These are phyloP conservation scores for Argyresthia albistria DNA, from an alignment of 2,888 invertebrate species.

Conservation along the genomic window DNA sequence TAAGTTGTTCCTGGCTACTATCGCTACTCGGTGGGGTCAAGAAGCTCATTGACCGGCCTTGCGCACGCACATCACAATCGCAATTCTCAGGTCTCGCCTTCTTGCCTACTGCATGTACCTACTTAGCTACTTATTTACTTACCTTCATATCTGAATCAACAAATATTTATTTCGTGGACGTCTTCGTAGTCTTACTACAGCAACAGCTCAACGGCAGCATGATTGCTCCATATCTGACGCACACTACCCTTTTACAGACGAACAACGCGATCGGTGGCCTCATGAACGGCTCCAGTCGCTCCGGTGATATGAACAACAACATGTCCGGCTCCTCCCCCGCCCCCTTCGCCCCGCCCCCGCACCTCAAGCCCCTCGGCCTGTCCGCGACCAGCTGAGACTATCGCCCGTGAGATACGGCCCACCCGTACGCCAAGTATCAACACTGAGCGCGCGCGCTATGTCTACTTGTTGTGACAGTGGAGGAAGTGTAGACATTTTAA, in stretches of 20 bases:
- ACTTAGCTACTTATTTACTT: no score
- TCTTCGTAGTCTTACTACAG: no score
- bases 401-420: slow-evolving; percentile 57
- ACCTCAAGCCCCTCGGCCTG: slow-evolving; percentile 72
- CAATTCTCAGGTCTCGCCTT: no score
- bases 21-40: no score
- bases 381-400: slow-evolving; percentile 78
- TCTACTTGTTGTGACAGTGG: not conserved
- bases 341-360: slow-evolving; percentile 58
- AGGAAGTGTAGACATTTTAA: not conserved
- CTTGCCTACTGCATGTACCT: no score
- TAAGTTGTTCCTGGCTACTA: no score
- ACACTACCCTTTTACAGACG: slow-evolving; percentile 32
- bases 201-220: no score
- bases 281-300: slow-evolving; percentile 68
- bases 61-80: no score
- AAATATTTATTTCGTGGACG: no score
- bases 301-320: slow-evolving; percentile 80
- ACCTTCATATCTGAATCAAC: no score
- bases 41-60: no score
- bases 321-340: slow-evolving; percentile 69
- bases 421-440: slow-evolving; percentile 51
- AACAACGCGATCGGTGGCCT: slow-evolving; percentile 57
- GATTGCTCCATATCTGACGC: no score
- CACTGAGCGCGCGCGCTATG: not conserved